Evolutionary conservation across 2,797 vertebrate genomes (phyloP), one percentile per base, ranked within the genome.

Genomic region (Pantherophis vulpinus): DNA sequence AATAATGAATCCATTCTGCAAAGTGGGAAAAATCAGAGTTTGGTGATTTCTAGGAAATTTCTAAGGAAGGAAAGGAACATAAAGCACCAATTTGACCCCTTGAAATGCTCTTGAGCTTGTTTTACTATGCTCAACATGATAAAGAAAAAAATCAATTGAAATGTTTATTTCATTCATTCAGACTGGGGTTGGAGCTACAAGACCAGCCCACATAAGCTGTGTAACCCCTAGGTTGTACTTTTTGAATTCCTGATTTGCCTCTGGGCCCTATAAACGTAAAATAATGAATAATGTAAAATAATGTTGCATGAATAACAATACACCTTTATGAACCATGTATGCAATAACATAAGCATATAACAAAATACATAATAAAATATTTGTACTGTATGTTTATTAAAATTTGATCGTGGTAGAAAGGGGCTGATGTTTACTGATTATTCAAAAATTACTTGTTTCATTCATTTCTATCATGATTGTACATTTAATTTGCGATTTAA

Each of bases 381-480:
- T 79, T 37, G 25, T 79, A 25, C 23, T 79, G 12, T 25, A 58
- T 58, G 25, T 51, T 63, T 63, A 51, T 25, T 63, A 16, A 51
- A 25, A 79, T 56, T 58, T 74, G n/a, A 90, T 27, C 12, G 2
- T 16, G 20, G 10, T 32, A 79, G 54, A 42, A 37, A 70, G 6
- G 3, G 23, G 23, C 18, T n/a, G 29, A 74, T 70, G 20, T n/a
- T 70, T n/a, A 74, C 54, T 5, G 91, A 91, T 23, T 88, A 94
- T 87, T 94, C 94, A 93, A 92, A 90, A 89, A 94, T 91, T 92
- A 93, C 83, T 91, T 94, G 63, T 93, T 93, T 89, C 60, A 18
- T 89, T 96, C 94, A 94, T 96, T 95, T 91, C 92, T 94, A 94
- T 94, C 91, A 92, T 92, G 32, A 25, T 32, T 25, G 55, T n/a